Percentiles rank a stretch among this genome's conserved stretches.
These are phyloP conservation scores for Thaumetopoea pityocampa DNA, from an alignment of 1,140 invertebrate genomes.

Conservation along the genomic window DNA sequence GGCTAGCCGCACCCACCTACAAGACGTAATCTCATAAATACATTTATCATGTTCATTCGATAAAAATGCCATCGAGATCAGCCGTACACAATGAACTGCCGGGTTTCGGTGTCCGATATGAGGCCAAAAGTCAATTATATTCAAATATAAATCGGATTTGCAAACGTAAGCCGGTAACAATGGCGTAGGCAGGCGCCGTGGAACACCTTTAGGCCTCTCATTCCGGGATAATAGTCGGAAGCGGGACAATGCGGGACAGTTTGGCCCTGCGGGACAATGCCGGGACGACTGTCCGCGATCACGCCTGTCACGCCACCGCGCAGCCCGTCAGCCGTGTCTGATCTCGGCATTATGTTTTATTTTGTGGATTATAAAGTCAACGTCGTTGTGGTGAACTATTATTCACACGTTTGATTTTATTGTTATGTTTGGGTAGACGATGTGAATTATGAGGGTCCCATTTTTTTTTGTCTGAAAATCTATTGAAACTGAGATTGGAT, in stretches of 20 bases:
- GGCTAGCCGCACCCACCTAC: constrained; percentile 36
- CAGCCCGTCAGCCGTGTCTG: constrained; percentile 20
- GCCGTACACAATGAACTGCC: constrained; percentile 60
- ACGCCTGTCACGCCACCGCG: constrained; percentile 20
- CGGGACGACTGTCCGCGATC: constrained; percentile 20
- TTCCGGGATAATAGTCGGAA: constrained; percentile 32
- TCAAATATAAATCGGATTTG: constrained; percentile 76
- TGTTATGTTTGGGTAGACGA: constrained; percentile 15
- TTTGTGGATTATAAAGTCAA: constrained; percentile 35
- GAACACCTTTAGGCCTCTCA: constrained; percentile 32
- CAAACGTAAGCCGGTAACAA: constrained; percentile 68
- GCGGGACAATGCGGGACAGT: constrained; percentile 29
- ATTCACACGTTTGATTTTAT: constrained; percentile 10
- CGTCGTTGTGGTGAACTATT: constrained; percentile 20
- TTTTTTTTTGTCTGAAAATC: too few species aligned
- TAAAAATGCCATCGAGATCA: constrained; percentile 72
- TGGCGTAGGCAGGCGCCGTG: constrained; percentile 50
- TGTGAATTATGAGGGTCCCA: constrained; percentile 6
- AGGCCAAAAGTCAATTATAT: constrained; percentile 73
- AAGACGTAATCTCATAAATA: constrained; percentile 63
- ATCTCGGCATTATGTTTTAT: constrained; percentile 30
- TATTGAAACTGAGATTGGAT: too few species aligned
- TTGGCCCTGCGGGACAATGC: constrained; percentile 26
- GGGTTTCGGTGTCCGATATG: constrained; percentile 62
- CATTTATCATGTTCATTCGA: constrained; percentile 72